Percentiles rank a stretch among this genome's conserved stretches.
Conservation (phyloP, 2,113 vertebrate genomes). For the Xiphorhynchus elegans region DNA sequence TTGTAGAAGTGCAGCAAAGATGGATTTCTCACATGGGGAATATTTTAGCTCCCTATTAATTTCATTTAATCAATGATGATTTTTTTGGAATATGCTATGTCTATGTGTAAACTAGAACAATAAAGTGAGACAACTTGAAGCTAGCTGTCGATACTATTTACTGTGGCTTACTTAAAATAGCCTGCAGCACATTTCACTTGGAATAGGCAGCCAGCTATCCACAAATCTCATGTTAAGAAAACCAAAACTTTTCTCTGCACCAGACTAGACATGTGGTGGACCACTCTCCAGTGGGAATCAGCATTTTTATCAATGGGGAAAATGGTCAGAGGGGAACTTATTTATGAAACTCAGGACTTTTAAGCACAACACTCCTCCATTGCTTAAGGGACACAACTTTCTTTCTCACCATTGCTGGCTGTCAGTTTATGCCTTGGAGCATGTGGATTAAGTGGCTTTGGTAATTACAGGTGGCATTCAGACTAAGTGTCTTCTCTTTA, state of each 20-base stretch:
- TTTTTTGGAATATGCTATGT: neutral
- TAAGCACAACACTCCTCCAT: neutral
- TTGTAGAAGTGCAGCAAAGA: neutral
- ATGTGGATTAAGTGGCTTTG: conserved; percentile 3
- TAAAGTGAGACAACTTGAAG: neutral
- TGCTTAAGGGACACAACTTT: neutral
- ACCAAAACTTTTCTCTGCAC: neutral
- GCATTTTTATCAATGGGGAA: neutral
- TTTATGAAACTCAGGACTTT: neutral
- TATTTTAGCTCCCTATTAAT: neutral
- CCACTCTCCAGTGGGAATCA: neutral
- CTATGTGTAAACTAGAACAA: neutral
- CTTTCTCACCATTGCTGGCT: neutral
- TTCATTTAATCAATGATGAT: neutral
- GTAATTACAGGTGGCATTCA: conserved; percentile 35
- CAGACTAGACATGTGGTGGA: neutral
- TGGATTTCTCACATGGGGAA: neutral
- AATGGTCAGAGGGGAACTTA: neutral
- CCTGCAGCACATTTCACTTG: neutral
- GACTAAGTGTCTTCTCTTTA: neutral
- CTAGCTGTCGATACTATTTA: neutral
- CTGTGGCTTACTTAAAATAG: neutral
- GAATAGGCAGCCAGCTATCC: neutral
- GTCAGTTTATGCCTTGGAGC: conserved; percentile 26
- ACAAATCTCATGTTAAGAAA: neutral